Evolutionary conservation across 2,888 invertebrate genomes (phyloP).

Genomic region (Heliconius hortense): DNA sequence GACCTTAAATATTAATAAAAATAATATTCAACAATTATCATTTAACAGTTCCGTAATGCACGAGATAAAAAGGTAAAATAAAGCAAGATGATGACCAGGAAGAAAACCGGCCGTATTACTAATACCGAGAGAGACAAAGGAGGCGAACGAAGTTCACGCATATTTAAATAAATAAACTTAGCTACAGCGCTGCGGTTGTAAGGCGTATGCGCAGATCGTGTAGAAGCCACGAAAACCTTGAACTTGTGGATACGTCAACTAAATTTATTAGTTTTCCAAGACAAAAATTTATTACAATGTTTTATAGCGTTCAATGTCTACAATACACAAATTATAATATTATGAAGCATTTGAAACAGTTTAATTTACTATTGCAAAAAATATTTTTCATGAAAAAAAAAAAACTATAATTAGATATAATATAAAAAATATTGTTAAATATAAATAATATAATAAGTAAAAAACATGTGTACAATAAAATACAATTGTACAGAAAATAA

Average conservation of each 20-base stretch:
- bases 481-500: not conserved
- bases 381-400: not conserved
- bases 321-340: not conserved
- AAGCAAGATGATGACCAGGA: slow-evolving; percentile 57
- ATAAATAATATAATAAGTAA: not conserved
- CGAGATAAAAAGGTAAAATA: slow-evolving; percentile 41
- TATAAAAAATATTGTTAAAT: not conserved
- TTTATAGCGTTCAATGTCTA: not conserved
- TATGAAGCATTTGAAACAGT: not conserved
- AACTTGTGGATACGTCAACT: slow-evolving; percentile 46
- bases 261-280: slow-evolving; percentile 15
- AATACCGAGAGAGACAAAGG: slow-evolving; percentile 68
- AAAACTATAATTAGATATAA: not conserved
- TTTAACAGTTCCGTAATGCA: slow-evolving; percentile 18
- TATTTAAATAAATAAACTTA: slow-evolving; percentile 75
- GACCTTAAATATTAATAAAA: too few species aligned
- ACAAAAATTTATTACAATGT: not conserved
- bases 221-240: slow-evolving; percentile 37
- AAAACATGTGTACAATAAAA: not conserved
- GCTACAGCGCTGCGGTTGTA: slow-evolving; percentile 52
- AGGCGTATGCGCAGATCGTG: slow-evolving; percentile 53
- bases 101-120: slow-evolving; percentile 55
- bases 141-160: slow-evolving; percentile 68
- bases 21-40: slow-evolving; percentile 14
- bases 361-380: too few species aligned